Evolutionary conservation across 2,113 vertebrate species (phyloP).

Genomic region (Labrus mixtus): DNA sequence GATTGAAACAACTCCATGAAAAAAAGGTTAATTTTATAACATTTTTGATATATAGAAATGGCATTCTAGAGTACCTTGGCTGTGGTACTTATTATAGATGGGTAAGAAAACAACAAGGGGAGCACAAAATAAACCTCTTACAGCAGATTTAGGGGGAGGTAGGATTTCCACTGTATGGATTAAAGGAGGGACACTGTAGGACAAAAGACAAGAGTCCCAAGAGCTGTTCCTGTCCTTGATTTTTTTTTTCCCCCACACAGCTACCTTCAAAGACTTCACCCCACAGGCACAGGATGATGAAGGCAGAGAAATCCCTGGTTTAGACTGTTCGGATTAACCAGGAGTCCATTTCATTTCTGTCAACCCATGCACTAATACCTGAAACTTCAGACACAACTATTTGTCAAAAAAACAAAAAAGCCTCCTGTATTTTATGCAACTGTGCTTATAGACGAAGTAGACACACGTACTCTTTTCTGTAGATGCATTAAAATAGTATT

Average conservation of each 20-base stretch:
- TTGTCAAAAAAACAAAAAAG: background rate
- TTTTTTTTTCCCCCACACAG: background rate
- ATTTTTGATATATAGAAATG: conserved; percentile 55
- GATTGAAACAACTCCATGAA: conserved; percentile 85
- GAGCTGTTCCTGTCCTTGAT: conserved; percentile 5
- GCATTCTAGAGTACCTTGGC: conserved; percentile 85
- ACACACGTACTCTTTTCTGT: conserved; percentile 26
- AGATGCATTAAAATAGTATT: conserved; percentile 40
- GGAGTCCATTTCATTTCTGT: conserved; percentile 25
- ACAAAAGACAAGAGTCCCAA: background rate
- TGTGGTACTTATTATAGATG: conserved; percentile 76
- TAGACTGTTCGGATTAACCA: conserved; percentile 14
- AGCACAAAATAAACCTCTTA: conserved; percentile 21
- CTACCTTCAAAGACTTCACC: conserved; percentile 20
- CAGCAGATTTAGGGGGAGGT: conserved; percentile 13
- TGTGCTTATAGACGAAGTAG: conserved; percentile 5
- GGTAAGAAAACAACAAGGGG: conserved; percentile 10
- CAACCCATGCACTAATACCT: conserved; percentile 27
- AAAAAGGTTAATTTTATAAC: conserved; percentile 11
- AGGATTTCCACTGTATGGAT: conserved; percentile 31
- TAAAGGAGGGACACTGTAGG: conserved; percentile 8
- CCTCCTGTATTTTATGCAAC: background rate
- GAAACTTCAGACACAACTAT: conserved; percentile 8
- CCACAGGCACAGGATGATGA: conserved; percentile 9
- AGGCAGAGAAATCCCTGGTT: conserved; percentile 13